phyloP scores from a whole-genome alignment of 2,888 invertebrate genomes.

The Agrochola lota region DNA sequence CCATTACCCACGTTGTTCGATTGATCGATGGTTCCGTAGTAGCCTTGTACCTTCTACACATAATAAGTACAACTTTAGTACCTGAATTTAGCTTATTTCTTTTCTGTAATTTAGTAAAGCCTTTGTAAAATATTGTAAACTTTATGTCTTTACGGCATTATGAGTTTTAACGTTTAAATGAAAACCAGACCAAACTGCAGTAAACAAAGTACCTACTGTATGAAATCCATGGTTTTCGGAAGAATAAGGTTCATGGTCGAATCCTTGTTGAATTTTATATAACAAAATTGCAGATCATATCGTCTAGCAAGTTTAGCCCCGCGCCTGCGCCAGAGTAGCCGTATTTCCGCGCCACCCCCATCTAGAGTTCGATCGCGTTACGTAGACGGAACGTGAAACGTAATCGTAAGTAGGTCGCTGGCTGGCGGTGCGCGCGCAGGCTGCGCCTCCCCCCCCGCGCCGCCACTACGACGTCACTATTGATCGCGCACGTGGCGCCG shows the following conservation, averaged over 20 bases:
- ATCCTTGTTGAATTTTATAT: slow-evolving; percentile 50
- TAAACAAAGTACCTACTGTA: not conserved
- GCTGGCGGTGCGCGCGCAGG: slow-evolving; percentile 84
- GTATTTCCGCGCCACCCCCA: slow-evolving; percentile 70
- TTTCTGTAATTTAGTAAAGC: not conserved
- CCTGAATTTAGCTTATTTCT: not conserved
- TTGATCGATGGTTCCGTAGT: slow-evolving; percentile 57
- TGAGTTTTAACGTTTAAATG: not conserved
- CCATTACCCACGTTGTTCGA: slow-evolving; percentile 58
- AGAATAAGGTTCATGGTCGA: slow-evolving; percentile 50
- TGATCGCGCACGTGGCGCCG: slow-evolving; percentile 90
- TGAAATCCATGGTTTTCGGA: slow-evolving; percentile 1
- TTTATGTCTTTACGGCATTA: not conserved
- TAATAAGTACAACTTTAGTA: slow-evolving; percentile 6
- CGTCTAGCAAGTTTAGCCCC: slow-evolving; percentile 60
- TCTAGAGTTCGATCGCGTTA: slow-evolving; percentile 84
- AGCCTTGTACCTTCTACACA: slow-evolving; percentile 51
- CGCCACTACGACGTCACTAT: slow-evolving; percentile 87
- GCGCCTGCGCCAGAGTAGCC: slow-evolving; percentile 72
- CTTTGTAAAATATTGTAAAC: not conserved
- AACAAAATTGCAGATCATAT: slow-evolving; percentile 55
- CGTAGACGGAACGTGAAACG: slow-evolving; percentile 89
- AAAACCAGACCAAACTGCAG: not conserved
- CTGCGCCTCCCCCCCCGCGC: slow-evolving; percentile 43
- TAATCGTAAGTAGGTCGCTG: slow-evolving; percentile 88